A percentile compares a stretch with the other conserved stretches of the same genome.
These are phyloP conservation scores for Tapera naevia DNA, from an alignment of 2,797 vertebrate genomes.

Conservation along the genomic window DNA sequence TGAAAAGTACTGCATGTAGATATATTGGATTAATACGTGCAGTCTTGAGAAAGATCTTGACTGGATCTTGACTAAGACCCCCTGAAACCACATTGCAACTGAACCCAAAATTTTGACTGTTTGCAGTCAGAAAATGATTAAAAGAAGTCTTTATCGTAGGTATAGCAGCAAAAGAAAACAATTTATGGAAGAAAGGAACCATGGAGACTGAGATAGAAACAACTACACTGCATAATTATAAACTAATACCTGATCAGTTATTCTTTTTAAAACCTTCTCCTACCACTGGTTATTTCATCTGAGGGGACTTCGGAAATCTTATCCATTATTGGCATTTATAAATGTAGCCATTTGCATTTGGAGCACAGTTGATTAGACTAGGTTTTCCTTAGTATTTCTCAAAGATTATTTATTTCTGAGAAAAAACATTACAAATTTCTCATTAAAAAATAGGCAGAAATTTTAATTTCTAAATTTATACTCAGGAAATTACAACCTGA, in stretches of 20 bases:
- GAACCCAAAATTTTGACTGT: background rate
- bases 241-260: background rate
- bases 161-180: background rate
- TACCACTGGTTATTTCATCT: background rate
- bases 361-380: background rate
- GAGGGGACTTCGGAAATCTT: background rate
- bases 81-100: background rate
- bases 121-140: background rate
- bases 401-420: background rate
- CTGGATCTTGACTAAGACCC: background rate
- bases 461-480: background rate
- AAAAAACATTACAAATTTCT: background rate
- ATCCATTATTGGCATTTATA: background rate
- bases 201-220: background rate
- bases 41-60: background rate
- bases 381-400: background rate
- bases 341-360: background rate
- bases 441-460: background rate
- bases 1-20: background rate
- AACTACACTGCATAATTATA: background rate
- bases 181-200: background rate
- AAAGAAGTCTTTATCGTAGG: background rate
- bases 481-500: background rate
- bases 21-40: background rate
- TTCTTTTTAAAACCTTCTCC: background rate